phyloP scores from a whole-genome alignment of 2,113 vertebrate species.

The Vulpes vulpes region DNA sequence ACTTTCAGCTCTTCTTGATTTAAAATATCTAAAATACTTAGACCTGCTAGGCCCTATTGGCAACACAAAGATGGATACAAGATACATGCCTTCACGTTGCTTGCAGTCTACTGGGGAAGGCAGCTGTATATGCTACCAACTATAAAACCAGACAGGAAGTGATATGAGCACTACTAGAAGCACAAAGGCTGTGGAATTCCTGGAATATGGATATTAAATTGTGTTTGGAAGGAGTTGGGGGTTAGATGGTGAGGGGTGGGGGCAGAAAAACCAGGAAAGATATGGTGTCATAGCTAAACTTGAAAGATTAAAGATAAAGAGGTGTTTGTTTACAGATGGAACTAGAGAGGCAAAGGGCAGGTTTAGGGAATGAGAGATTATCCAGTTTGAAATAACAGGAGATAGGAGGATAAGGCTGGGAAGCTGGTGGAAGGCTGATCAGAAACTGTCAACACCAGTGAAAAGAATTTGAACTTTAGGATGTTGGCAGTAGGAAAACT shows the following conservation, averaged over 20 bases:
- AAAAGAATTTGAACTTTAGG: conserved; percentile 1
- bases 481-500: background rate
- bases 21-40: background rate
- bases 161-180: background rate
- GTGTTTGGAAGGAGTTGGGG: background rate
- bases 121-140: background rate
- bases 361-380: background rate
- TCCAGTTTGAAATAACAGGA: background rate
- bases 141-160: background rate
- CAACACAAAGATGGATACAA: background rate
- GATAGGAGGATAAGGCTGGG: background rate
- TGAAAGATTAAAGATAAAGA: background rate
- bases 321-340: background rate
- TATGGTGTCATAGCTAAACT: background rate
- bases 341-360: background rate
- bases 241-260: background rate
- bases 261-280: background rate
- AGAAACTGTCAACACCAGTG: background rate
- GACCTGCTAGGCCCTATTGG: background rate
- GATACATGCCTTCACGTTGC: background rate
- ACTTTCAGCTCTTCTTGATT: background rate
- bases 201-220: background rate
- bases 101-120: background rate
- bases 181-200: background rate
- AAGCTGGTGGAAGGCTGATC: background rate